These are phyloP conservation scores for Epizoanthus illoricatus DNA, from an alignment of 92 coral and sea anemone genomes.

Conservation along the genomic window DNA sequence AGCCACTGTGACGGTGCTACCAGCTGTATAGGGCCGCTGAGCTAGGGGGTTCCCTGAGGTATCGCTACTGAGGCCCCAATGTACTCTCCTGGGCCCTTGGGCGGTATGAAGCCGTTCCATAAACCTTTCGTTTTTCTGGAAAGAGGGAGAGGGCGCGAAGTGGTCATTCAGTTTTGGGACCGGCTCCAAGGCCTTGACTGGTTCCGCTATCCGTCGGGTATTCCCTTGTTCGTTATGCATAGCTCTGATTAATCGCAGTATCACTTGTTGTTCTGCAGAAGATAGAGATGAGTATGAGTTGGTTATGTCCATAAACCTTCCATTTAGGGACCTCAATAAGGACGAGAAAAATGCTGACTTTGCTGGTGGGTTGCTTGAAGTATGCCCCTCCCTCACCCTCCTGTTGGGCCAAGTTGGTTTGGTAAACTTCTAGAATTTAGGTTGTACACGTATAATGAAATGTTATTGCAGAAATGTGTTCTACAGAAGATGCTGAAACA, in stretches of 20 bases:
- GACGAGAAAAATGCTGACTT: too few relatives aligned
- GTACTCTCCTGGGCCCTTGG: constrained; percentile 1
- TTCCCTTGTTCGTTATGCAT: constrained; percentile 19
- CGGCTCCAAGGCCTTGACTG: constrained; percentile 2
- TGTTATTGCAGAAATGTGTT: too few relatives aligned
- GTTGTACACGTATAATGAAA: too few relatives aligned
- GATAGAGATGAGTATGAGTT: too few relatives aligned
- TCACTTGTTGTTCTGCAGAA: constrained; percentile 28
- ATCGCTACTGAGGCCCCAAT: constrained; percentile 13
- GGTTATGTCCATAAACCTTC: too few relatives aligned
- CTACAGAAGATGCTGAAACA: too few relatives aligned
- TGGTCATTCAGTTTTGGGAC: constrained; percentile 15
- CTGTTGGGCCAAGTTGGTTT: too few relatives aligned
- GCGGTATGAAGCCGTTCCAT: constrained; percentile 17
- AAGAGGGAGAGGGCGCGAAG: constrained; percentile 3
- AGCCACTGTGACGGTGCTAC: constrained; percentile 19
- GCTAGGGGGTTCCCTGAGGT: constrained; percentile 6
- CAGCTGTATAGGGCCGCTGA: constrained; percentile 22
- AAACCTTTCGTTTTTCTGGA: neutral
- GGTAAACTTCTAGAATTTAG: too few relatives aligned
- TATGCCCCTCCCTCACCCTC: too few relatives aligned
- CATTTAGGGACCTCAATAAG: too few relatives aligned
- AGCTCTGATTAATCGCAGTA: constrained; percentile 19
- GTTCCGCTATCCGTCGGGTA: constrained; percentile 13
- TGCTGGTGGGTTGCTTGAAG: too few relatives aligned